Base-by-base conservation (phyloP, 2,113 vertebrate species). In the Ia io region DNA sequence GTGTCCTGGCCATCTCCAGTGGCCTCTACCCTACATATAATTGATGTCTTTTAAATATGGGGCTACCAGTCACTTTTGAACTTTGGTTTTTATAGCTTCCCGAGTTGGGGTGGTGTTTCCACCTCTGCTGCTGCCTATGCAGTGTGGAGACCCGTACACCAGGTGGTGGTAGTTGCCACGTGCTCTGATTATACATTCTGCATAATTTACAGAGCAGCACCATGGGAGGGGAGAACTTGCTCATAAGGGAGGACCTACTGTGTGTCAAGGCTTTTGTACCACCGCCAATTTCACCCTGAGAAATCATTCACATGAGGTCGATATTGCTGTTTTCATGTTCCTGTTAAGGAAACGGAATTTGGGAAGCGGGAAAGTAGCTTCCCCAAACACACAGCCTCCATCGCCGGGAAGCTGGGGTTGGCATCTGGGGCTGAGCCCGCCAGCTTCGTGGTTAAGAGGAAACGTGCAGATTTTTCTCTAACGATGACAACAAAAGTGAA, bases 161-260 rank as follows among this genome's bases (percentile, higher is more conserved):
- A 93, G 97, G 93, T 91, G 90, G 96, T 96, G 67, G 67, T 93
- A 95, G 90, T 88, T 88, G 82, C 84, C 91, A 86, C 88, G 10
- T 18, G 51, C 94, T 93, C 59, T 56, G 69, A 61, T 76, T 5
- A 4, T 9, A 8, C 14, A n/a, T 77, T 73, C 70, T 87, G 59
- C 69, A 59, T 91, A 8, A 59, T 88, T 61, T 88, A 47, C 47
- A 74, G 42, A 71, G 59, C 59, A 67, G 70, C 28, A 35, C 44
- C 44, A 67, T 42, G 7, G 51, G 76, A 87, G 79, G n/a, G 20
- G 23, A 88, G 63, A 78, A 17, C 4, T 44, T 80, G 86, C 85
- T 79, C 11, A 70, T 83, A 18, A 76, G 44, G 5, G 2, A 79
- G 71, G 73, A 40, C 49, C 53, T 95, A 78, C 56, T 42, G 4